Evolutionary conservation across 1,140 invertebrate species (phyloP), one percentile per base, ranked within the genome.

Genomic region (Piezodorus guildinii): DNA sequence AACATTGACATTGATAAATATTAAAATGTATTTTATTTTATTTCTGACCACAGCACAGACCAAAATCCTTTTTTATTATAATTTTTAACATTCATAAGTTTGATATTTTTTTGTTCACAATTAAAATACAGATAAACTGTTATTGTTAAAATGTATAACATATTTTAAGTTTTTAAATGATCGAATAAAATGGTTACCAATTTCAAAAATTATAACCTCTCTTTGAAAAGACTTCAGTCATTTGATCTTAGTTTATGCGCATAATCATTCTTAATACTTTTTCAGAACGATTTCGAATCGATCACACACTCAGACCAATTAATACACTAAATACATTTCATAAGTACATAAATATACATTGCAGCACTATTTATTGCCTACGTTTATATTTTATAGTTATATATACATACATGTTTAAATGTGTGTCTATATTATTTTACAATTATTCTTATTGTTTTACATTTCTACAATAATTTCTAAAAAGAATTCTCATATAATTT

Each of bases 331-430:
- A 56, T 56, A 56, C 52, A 23, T 56, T 25, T 56, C 52, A 56
- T 56, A 56, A 56, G 23, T 56, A 56, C 52, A 56, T 25, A 56
- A 56, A 56, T 56, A 56, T 56, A 56, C 52, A 56, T 23, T 25
- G 19, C 52, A 56, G 52, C 52, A 56, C 52, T 56, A 56, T 56
- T 56, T 56, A 56, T 56, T 56, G 52, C 52, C 52, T 56, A 56
- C 52, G 52, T 56, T 56, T 56, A 39, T 39, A 56, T 56, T 25
- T 25, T 25, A 56, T 23, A 56, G 3, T 21, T 49, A 23, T 56
- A 56, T 56, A 25, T 56, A 56, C 52, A 56, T 23, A 23, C 17
- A 56, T 56, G 14, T 56, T 23, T 56, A 25, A 23, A 25, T 56
- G 52, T 56, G 21, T 49, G 21, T 49, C n/a, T 49, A 19, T 49